Conservation (phyloP, 2,797 vertebrate genomes). For the Rachycentron canadum region DNA sequence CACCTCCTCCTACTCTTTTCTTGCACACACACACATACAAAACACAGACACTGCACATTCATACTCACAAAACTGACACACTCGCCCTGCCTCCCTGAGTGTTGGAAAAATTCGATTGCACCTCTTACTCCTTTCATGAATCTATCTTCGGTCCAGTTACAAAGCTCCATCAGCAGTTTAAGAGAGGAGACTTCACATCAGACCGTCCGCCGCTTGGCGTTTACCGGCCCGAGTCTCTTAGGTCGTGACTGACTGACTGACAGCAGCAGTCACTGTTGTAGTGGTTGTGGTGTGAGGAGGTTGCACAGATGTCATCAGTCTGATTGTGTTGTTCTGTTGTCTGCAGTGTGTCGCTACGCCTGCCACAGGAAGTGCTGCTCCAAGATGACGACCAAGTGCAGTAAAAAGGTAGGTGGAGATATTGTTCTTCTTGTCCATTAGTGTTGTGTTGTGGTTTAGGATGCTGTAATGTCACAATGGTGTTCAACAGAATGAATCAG, state of each 20-base stretch:
- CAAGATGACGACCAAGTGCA: slow-evolving; percentile 92
- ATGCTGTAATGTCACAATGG: neutral
- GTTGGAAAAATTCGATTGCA: slow-evolving; percentile 59
- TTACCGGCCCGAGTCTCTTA: neutral
- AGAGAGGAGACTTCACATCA: neutral
- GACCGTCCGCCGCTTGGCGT: neutral
- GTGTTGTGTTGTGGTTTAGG: neutral
- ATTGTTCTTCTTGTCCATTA: neutral
- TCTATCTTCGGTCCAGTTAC: slow-evolving; percentile 65
- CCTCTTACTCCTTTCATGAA: slow-evolving; percentile 50
- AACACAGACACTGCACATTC: neutral
- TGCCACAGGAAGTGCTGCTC: slow-evolving; percentile 97
- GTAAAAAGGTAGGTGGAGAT: slow-evolving; percentile 90
- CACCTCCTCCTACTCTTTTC: slow-evolving; percentile 12
- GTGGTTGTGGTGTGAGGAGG: neutral
- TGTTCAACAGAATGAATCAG: neutral
- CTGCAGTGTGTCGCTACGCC: slow-evolving; percentile 94
- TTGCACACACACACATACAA: slow-evolving; percentile 14
- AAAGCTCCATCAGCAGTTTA: slow-evolving; percentile 36
- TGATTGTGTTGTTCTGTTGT: slow-evolving; percentile 45
- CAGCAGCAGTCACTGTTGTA: slow-evolving; percentile 8
- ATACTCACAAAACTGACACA: slow-evolving; percentile 18
- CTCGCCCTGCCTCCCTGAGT: slow-evolving; percentile 42
- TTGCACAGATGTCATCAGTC: slow-evolving; percentile 4
- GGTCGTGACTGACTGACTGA: slow-evolving; percentile 15